Percentiles rank a stretch among this genome's conserved stretches.
Conservation (phyloP, 2,888 invertebrate genomes). For the Aporophyla lueneburgensis region DNA sequence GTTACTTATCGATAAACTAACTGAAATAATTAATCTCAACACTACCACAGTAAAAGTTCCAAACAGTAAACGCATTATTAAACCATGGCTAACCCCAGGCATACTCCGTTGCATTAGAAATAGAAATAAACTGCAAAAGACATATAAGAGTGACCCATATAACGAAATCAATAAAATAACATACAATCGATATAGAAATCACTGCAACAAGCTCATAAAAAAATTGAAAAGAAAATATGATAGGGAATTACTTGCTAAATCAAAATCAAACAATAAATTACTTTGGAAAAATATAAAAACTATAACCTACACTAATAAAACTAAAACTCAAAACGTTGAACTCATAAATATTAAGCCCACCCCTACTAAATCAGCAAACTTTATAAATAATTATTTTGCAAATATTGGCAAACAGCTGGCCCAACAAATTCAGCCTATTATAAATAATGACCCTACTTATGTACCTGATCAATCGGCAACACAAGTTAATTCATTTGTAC, state of each 20-base stretch:
- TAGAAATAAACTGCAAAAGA: background rate
- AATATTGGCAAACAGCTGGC: no score
- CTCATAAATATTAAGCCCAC: background rate
- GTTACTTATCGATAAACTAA: background rate
- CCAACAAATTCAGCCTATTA: no score
- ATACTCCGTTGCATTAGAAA: no score
- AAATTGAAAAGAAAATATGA: constrained; percentile 4
- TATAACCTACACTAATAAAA: background rate
- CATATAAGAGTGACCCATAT: background rate
- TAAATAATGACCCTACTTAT: no score
- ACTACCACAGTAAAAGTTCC: background rate
- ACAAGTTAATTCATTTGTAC: no score
- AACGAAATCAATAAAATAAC: constrained; percentile 1
- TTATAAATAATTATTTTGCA: no score
- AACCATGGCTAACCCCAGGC: no score
- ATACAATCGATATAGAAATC: constrained; percentile 3
- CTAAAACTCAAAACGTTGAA: background rate
- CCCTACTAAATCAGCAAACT: background rate
- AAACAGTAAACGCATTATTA: no score
- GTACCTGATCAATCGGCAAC: no score
- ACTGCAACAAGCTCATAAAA: background rate
- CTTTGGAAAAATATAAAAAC: background rate
- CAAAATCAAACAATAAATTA: background rate
- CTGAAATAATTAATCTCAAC: background rate
- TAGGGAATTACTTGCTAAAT: background rate